These are phyloP conservation scores for Drosophila subobscura DNA, from an alignment of 1,140 invertebrate species.

Conservation along the genomic window DNA sequence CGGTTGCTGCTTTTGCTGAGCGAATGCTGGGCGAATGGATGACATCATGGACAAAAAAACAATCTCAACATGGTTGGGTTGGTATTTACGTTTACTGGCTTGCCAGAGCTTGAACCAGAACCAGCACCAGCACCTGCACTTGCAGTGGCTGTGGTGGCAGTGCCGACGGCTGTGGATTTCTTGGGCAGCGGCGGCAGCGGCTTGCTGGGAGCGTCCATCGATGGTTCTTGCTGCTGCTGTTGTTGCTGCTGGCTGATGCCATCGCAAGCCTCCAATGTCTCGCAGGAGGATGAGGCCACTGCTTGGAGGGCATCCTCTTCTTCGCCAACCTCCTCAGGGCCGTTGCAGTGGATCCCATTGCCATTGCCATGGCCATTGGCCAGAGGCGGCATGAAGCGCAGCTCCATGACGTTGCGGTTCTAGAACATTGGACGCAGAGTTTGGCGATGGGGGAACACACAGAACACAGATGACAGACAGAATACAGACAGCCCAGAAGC, in stretches of 20 bases:
- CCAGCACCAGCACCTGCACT: constrained; percentile 12
- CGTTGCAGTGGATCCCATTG: constrained; percentile 3
- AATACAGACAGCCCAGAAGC: constrained; percentile 7
- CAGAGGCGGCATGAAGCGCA: constrained; percentile 74
- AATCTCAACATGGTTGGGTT: constrained; percentile 55
- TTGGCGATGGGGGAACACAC: constrained; percentile 29
- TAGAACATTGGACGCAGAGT: constrained; percentile 77
- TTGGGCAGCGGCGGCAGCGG: constrained; percentile 73
- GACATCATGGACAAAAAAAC: constrained; percentile 58
- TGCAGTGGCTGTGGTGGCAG: constrained; percentile 7
- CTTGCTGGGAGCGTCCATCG: constrained; percentile 64
- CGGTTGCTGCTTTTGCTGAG: neutral
- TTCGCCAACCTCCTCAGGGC: constrained; percentile 8
- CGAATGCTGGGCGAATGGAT: constrained; percentile 29
- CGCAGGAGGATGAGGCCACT: constrained; percentile 74
- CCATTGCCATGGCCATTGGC: constrained; percentile 31
- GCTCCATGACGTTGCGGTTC: constrained; percentile 83
- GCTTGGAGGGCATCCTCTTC: constrained; percentile 10
- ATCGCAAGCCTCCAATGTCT: constrained; percentile 76
- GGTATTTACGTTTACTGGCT: constrained; percentile 55
- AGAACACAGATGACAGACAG: constrained; percentile 23
- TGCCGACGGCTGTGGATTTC: constrained; percentile 28
- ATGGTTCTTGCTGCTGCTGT: neutral
- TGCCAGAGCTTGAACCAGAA: constrained; percentile 23
- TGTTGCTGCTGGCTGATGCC: constrained; percentile 25